Base-by-base conservation (phyloP, 2,113 vertebrate genomes). In the Pavo muticus region DNA sequence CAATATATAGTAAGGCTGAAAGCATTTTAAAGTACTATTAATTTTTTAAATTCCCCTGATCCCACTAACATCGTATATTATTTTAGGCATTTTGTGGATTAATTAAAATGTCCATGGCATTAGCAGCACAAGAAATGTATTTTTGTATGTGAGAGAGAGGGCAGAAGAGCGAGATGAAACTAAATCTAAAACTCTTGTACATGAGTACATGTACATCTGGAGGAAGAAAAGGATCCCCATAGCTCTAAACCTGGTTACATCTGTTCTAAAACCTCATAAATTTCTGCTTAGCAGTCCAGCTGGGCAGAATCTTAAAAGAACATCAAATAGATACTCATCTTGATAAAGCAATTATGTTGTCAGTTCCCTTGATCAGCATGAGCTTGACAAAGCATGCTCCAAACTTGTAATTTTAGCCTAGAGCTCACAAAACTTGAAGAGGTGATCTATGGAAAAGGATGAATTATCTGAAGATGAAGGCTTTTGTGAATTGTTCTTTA, bases 321-420 rank as follows among this genome's bases (percentile, higher is more conserved):
- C 87, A 47, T 74, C 83, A 94, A 84, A 65, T 56, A 84, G 73
- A 74, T 61, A 65, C 37, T 90, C 44, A 32, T 94, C 90, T 93
- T 80, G 74, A 93, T 93, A 88, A 88, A 85, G 57, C 56, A 81
- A 83, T 93, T 81, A 93, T 67, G n/a, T 45, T 91, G 52, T 76
- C 92, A 87, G 73, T 82, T 94, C 79, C 37, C 93, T 94, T 93
- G 94, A 96, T 97, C 92, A 88, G 76, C 63, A 64, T 2, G 15
- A 96, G 48, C 64, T 84, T 97, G 88, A 95, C 81, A 93, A 96
- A 95, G 74, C 75, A 63, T 79, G 71, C 47, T 89, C 75, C 35
- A 84, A 93, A 94, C 56, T 63, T 87, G 91, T 88, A 94, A 90
- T 88, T 95, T 91, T 93, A 95, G 87, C 88, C 90, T 88, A 90